Evolutionary conservation across 35 echinoderm and acorn worm genomes (phyloP).

Genomic region (Amphiura filiformis): DNA sequence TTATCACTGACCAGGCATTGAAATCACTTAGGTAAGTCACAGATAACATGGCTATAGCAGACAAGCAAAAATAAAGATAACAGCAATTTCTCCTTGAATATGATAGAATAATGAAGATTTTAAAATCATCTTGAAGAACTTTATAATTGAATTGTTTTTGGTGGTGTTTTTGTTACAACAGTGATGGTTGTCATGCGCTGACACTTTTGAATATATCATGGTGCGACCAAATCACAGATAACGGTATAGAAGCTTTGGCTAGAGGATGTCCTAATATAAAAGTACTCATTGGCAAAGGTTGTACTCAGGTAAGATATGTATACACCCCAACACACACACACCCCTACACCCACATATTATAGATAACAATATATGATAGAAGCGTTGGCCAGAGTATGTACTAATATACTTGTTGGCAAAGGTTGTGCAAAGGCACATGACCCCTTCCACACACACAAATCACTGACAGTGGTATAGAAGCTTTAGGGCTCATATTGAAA

Average conservation of each 20-base stretch:
- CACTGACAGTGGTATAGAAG: too few relatives aligned
- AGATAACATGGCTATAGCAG: neutral
- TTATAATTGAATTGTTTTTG: too few relatives aligned
- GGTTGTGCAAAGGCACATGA: slow-evolving; percentile 73
- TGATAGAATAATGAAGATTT: too few relatives aligned
- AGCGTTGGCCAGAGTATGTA: slow-evolving; percentile 78
- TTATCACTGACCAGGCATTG: slow-evolving; percentile 82
- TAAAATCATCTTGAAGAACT: too few relatives aligned
- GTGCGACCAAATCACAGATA: slow-evolving; percentile 91
- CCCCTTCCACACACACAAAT: too few relatives aligned
- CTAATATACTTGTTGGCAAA: slow-evolving; percentile 86
- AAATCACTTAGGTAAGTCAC: slow-evolving; percentile 82
- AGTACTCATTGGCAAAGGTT: slow-evolving; percentile 95
- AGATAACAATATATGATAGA: slow-evolving; percentile 94
- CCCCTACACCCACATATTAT: too few relatives aligned
- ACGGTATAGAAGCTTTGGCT: slow-evolving; percentile 87
- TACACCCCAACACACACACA: too few relatives aligned
- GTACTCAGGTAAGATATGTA: slow-evolving; percentile 82
- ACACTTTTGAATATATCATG: slow-evolving; percentile 85
- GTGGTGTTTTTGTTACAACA: slow-evolving; percentile 33
- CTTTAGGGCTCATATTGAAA: too few relatives aligned
- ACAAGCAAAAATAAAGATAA: neutral
- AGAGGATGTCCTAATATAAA: slow-evolving; percentile 78
- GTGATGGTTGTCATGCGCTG: slow-evolving; percentile 81
- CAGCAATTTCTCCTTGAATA: neutral